Evolutionary conservation across 2,113 vertebrate genomes (phyloP), one percentile per base, ranked within the genome.

Genomic region (Dicentrarchus labrax): DNA sequence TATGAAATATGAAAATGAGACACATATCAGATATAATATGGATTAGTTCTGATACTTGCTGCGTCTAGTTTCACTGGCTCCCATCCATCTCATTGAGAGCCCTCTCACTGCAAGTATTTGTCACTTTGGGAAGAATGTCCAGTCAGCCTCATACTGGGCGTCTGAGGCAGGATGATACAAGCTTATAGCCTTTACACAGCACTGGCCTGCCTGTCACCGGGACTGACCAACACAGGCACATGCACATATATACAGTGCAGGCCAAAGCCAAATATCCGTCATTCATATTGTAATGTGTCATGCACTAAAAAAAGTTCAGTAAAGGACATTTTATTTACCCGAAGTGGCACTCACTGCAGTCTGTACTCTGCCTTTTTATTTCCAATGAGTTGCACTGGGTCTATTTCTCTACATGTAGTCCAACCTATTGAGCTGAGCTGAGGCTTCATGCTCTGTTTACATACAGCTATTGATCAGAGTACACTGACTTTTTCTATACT

Each of bases 111-210:
- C 71, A 75, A 70, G 50, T 76, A 85, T 89, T 67, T 87, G 74
- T 90, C 90, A 91, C 80, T 83, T 72, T 66, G 78, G 68, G 78
- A 84, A 72, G 61, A 84, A 88, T 85, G 86, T 84, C 59, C 85
- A 70, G 76, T 86, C 78, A 74, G 64, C 65, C 22, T 79, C 67
- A 57, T 41, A 51, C 24, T 21, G 30, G 47, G 30, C 15, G 45
- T 87, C 85, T 88, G 83, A 48, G 64, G 70, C 67, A 69, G 80
- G 59, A 69, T 84, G 81, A 91, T 81, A 86, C 48, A 68, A 89
- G 74, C 78, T 87, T 91, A 82, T 77, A 56, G 72, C 72, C 66
- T 88, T 81, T 83, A 73, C 62, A 87, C 60, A 79, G 75, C 76
- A 17, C 62, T 67, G 22, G 5, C 53, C 78, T 80, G 83, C 71